Evolutionary conservation across 2,888 invertebrate species (phyloP), one percentile per base, ranked within the genome.

Genomic region (Eustalomyia histrio): DNA sequence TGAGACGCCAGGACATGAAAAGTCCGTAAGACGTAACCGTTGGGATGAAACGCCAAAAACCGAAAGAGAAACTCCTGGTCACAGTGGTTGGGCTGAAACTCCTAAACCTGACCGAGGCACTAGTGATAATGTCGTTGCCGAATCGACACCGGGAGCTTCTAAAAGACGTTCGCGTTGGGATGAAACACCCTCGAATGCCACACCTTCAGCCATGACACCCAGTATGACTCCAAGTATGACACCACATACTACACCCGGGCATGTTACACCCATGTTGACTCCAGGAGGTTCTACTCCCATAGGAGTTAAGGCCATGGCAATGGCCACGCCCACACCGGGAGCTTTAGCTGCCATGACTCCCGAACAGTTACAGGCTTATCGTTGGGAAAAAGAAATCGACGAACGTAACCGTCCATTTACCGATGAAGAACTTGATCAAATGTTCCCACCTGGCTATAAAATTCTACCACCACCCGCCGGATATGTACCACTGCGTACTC

Each of bases 11-110:
- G 96, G 96, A 0, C 93, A 93, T 72, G 93, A 93, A 86, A 94
- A 94, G 71, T 95, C 95, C 35, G 94, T 95, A 17, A 92, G 99
- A 12, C 93, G 99, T 60, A 99, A 99, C 92, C 94, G 99, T 79
- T 99, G 99, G 99, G 99, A 99, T 91, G 99, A 99, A 91, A 99
- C 99, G 0, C 99, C 99, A 1, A 97, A 97, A 92, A 98, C 98
- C 4, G 98, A 98, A 89, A 93, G 98, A 89, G 98, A 98, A 92
- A 99, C 99, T 0, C 98, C 99, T 0, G 98, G 97, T 0, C 97
- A 99, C 90, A 97, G 97, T 88, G 99, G 99, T 1, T 99, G 99
- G 99, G 99, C 99, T 16, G 99, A 99, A 91, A 99, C 99, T 0
- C 99, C 99, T 0, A 95, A 97, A 81, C 97, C 98, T 0, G 98